phyloP scores from a whole-genome alignment of 2,797 vertebrate species.

The Halcyon smyrnensis region DNA sequence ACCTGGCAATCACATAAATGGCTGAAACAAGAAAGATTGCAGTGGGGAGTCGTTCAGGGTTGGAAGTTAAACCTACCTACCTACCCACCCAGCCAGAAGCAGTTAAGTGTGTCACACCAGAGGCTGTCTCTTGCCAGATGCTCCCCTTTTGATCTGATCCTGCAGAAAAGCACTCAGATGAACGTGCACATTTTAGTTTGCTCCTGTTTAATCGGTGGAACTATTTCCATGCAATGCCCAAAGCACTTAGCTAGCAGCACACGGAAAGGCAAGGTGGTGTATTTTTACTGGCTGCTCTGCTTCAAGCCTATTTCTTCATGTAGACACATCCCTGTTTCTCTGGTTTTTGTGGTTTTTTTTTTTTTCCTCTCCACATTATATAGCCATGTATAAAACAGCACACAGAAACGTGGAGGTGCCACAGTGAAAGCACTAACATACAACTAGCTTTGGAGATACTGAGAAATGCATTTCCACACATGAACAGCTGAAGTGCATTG shows the following conservation, averaged over 20 bases:
- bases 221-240: not conserved
- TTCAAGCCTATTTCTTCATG: not conserved
- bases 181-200: not conserved
- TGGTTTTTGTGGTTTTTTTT: not conserved
- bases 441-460: not conserved
- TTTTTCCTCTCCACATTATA: not conserved
- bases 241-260: not conserved
- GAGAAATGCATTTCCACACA: not conserved
- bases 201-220: not conserved
- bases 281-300: not conserved
- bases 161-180: not conserved
- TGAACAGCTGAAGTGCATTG: not conserved
- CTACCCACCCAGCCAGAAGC: not conserved
- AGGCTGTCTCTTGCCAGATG: not conserved
- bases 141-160: not conserved
- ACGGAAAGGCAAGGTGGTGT: not conserved
- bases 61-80: not conserved
- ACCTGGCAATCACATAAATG: too few species aligned
- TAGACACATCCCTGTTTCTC: fast-evolving
- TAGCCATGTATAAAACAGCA: not conserved
- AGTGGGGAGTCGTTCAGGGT: not conserved
- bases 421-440: not conserved
- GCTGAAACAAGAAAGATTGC: not conserved
- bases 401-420: not conserved
- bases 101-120: not conserved